These are phyloP conservation scores for Arrhopalites spinosus DNA, from an alignment of 2,888 invertebrate genomes.

Conservation along the genomic window DNA sequence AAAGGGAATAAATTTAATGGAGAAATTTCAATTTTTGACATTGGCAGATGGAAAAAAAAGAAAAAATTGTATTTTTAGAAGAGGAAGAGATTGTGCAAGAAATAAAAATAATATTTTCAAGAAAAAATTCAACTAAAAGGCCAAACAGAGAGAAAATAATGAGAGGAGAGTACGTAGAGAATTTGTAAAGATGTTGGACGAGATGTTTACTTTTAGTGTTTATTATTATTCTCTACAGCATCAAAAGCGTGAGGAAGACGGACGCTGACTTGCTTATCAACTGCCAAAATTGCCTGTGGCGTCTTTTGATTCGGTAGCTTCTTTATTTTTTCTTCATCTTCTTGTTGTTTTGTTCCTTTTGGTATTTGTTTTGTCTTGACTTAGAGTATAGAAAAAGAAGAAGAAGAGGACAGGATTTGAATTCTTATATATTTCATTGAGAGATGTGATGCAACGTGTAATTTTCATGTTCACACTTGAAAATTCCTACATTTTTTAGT, in stretches of 20 bases:
- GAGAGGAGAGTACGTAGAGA: neutral
- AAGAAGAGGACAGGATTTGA: neutral
- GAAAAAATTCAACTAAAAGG: neutral
- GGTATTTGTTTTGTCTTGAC: neutral
- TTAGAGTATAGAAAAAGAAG: neutral
- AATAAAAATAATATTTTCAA: neutral
- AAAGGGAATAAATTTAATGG: too few species aligned
- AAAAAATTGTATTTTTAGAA: neutral
- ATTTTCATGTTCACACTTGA: constrained; percentile 11
- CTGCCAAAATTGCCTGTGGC: too few species aligned
- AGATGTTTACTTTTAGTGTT: too few species aligned
- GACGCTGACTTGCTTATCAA: too few species aligned
- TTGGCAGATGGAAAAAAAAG: neutral
- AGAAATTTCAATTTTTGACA: neutral
- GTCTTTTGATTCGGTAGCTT: too few species aligned
- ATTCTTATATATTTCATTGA: too few species aligned
- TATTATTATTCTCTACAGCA: too few species aligned
- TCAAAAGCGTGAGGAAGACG: too few species aligned
- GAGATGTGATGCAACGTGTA: neutral
- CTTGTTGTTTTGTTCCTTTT: neutral
- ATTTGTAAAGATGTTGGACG: too few species aligned
- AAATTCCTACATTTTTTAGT: neutral
- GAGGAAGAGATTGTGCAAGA: neutral
- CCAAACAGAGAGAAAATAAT: neutral
- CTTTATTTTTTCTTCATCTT: neutral